Percentiles rank a stretch among this genome's conserved stretches.
These are phyloP conservation scores for Lagorchestes hirsutus DNA, from an alignment of 2,797 vertebrate species.

Conservation along the genomic window DNA sequence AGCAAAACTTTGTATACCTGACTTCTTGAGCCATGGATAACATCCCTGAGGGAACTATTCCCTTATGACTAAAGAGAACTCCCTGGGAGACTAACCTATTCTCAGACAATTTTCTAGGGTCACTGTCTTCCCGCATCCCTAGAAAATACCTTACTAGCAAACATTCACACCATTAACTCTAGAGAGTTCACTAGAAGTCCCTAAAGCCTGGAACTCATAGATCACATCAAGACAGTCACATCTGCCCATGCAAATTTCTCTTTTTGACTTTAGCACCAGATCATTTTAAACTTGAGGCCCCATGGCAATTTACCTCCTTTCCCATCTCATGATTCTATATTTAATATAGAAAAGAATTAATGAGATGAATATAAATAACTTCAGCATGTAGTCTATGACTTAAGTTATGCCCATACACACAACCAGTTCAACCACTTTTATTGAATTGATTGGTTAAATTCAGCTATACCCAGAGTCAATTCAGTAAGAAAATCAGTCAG, in stretches of 20 bases:
- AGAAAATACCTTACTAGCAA: neutral
- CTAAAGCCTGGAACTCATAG: neutral
- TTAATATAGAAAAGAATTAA: neutral
- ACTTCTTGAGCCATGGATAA: neutral
- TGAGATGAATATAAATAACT: constrained; percentile 1
- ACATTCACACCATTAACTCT: neutral
- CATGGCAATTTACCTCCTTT: neutral
- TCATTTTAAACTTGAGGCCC: neutral
- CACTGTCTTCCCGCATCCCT: neutral
- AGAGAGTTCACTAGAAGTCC: neutral
- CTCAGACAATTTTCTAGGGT: neutral
- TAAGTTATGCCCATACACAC: neutral
- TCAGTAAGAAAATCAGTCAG: constrained; percentile 11
- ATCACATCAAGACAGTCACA: neutral
- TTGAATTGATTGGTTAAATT: constrained; percentile 13
- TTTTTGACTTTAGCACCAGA: neutral
- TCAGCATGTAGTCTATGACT: neutral
- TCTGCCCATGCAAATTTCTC: neutral
- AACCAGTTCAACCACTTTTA: constrained; percentile 10
- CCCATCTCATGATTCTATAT: neutral
- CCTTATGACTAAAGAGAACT: neutral
- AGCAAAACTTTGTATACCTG: neutral
- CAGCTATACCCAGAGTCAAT: neutral
- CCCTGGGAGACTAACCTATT: neutral
- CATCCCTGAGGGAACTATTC: neutral